These are phyloP conservation scores for Drosophila incognita DNA, from an alignment of 2,888 invertebrate genomes.

Conservation along the genomic window DNA sequence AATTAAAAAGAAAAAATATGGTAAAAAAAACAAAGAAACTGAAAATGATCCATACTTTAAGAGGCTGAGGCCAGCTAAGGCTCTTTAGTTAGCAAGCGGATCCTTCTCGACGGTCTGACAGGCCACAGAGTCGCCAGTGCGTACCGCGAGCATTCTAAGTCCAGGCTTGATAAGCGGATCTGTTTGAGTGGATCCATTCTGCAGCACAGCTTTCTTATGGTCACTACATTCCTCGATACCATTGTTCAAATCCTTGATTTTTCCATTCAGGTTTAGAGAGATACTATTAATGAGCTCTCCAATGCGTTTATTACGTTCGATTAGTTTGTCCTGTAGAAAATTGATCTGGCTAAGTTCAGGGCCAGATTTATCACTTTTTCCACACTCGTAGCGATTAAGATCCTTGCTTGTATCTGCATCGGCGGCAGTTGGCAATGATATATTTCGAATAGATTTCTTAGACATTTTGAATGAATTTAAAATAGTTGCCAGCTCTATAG, in stretches of 20 bases:
- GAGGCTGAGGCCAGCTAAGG: neutral
- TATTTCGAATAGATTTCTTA: neutral
- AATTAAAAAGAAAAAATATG: neutral
- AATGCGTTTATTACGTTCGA: slow-evolving; percentile 44
- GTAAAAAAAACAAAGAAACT: neutral
- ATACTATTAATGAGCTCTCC: slow-evolving; percentile 25
- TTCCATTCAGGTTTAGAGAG: neutral
- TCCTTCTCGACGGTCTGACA: slow-evolving; percentile 35
- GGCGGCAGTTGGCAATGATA: neutral
- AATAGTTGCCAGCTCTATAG: neutral
- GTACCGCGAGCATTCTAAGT: slow-evolving; percentile 34
- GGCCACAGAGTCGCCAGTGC: slow-evolving; percentile 26
- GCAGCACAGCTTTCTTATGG: neutral
- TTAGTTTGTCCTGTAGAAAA: slow-evolving; percentile 18
- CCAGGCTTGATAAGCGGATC: slow-evolving; percentile 19
- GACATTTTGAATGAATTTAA: slow-evolving; percentile 30
- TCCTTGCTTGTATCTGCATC: neutral
- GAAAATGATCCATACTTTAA: neutral
- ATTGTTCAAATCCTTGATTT: neutral
- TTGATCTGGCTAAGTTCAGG: neutral
- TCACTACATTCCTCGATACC: neutral
- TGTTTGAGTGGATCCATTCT: slow-evolving; percentile 26
- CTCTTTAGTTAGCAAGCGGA: neutral
- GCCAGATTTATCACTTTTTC: neutral
- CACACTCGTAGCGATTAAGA: neutral